These are phyloP conservation scores for Rhynchophorus ferrugineus DNA, from an alignment of 1,140 invertebrate species.

Conservation along the genomic window DNA sequence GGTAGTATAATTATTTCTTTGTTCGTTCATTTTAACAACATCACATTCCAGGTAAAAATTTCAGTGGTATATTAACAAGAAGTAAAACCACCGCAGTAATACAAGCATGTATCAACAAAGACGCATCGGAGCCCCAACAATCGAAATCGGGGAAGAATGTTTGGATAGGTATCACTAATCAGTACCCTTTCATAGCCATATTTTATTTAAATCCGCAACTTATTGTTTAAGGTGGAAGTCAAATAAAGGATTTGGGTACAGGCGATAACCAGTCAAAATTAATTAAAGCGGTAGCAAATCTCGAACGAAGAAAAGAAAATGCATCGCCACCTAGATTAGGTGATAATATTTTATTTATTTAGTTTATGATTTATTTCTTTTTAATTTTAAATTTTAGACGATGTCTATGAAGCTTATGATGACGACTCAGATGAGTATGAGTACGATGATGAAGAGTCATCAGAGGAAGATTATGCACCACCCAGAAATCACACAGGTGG, in stretches of 20 bases:
- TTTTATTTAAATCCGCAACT: no score
- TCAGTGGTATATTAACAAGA: slow-evolving; percentile 40
- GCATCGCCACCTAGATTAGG: slow-evolving; percentile 20
- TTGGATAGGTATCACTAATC: slow-evolving; percentile 48
- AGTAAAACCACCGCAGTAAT: slow-evolving; percentile 42
- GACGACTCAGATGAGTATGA: slow-evolving; percentile 45
- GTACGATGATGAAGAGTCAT: slow-evolving; percentile 47
- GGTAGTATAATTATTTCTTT: slow-evolving; percentile 4
- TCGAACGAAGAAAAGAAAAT: slow-evolving; percentile 42
- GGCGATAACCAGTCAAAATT: slow-evolving; percentile 52
- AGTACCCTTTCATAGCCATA: no score
- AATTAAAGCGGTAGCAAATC: slow-evolving; percentile 53
- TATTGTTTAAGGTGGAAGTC: slow-evolving; percentile 41
- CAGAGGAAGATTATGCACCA: slow-evolving; percentile 47
- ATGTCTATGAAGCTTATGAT: slow-evolving; percentile 40
- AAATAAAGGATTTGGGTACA: slow-evolving; percentile 44
- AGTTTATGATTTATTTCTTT: no score
- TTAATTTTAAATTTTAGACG: no score
- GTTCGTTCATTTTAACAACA: not conserved
- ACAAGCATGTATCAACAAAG: slow-evolving; percentile 30
- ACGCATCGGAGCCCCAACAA: slow-evolving; percentile 36
- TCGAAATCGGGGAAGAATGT: slow-evolving; percentile 46
- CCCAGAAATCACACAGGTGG: slow-evolving; percentile 37
- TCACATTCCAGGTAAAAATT: slow-evolving; percentile 36
- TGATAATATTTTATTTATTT: no score